A percentile compares a stretch with the other conserved stretches of the same genome.
phyloP scores from a whole-genome alignment of 37 sponge, comb jelly and placozoan species.

The Chondrilla cf. caribensis region DNA sequence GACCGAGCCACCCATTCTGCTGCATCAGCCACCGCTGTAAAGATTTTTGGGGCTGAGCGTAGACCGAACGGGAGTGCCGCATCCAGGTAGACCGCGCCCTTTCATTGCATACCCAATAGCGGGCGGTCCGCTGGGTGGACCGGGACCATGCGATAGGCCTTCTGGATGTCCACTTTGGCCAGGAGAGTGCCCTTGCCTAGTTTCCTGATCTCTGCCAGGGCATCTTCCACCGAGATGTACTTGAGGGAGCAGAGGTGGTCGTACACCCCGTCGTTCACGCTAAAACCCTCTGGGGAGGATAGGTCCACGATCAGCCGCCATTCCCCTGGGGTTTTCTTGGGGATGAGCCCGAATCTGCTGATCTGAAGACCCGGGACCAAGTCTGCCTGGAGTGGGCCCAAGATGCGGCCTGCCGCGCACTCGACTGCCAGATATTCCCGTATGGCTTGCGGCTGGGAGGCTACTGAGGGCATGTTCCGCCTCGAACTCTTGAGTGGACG shows the following conservation, averaged over 20 bases:
- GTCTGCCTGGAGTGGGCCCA: neutral
- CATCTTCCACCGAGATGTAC: slow-evolving; percentile 20
- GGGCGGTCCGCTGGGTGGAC: slow-evolving; percentile 38
- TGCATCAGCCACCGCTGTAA: neutral
- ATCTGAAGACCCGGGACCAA: neutral
- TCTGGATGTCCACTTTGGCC: slow-evolving; percentile 19
- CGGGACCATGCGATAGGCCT: slow-evolving; percentile 29
- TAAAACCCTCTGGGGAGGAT: slow-evolving; percentile 27
- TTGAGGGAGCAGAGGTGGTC: neutral
- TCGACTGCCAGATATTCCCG: neutral
- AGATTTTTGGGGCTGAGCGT: neutral
- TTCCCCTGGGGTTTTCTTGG: slow-evolving; percentile 21
- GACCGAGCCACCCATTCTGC: neutral
- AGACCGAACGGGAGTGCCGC: neutral
- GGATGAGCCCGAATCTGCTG: slow-evolving; percentile 31
- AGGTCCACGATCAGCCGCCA: slow-evolving; percentile 43
- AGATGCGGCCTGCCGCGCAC: neutral
- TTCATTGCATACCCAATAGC: slow-evolving; percentile 16
- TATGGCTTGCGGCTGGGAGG: neutral
- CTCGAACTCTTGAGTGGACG: neutral
- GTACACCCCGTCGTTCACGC: slow-evolving; percentile 36
- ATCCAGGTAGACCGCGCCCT: neutral
- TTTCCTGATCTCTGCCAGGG: neutral
- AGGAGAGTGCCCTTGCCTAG: neutral
- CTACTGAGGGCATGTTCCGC: slow-evolving; percentile 18